Evolutionary conservation across 2,888 invertebrate species (phyloP).

Genomic region (Rhyacophila evoluta): DNA sequence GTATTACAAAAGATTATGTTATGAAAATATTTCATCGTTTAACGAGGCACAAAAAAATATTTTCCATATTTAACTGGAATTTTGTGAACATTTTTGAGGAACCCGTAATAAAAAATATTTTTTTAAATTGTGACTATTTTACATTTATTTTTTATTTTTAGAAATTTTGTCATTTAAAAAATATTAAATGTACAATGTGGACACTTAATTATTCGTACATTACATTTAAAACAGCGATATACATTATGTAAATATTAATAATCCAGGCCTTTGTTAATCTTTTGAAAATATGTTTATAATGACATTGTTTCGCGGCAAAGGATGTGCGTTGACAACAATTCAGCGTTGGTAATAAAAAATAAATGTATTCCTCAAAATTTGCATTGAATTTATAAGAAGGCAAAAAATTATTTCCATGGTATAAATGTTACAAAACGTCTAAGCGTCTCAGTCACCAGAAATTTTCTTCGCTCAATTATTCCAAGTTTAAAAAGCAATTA

Average conservation of each 20-base stretch:
- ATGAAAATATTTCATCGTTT: no score
- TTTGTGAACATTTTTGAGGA: no score
- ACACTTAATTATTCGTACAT: no score
- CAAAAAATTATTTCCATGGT: background rate
- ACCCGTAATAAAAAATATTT: no score
- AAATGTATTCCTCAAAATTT: background rate
- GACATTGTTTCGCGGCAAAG: background rate
- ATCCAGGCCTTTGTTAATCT: background rate
- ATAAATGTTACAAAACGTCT: background rate
- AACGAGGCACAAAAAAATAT: no score
- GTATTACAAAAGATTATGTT: no score
- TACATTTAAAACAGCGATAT: background rate
- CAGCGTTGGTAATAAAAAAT: background rate
- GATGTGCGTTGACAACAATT: background rate
- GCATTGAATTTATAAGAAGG: background rate
- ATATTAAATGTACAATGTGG: no score
- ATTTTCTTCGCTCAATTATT: constrained; percentile 14
- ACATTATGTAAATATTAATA: background rate
- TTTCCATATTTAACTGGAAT: no score
- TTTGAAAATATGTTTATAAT: background rate
- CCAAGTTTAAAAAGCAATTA: constrained; percentile 5
- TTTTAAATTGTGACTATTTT: no score
- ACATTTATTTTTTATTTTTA: no score
- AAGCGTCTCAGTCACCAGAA: background rate
- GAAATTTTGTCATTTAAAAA: no score